Percentiles rank a stretch among this genome's conserved stretches.
phyloP scores from a whole-genome alignment of 2,113 vertebrate genomes.

The Carlito syrichta region DNA sequence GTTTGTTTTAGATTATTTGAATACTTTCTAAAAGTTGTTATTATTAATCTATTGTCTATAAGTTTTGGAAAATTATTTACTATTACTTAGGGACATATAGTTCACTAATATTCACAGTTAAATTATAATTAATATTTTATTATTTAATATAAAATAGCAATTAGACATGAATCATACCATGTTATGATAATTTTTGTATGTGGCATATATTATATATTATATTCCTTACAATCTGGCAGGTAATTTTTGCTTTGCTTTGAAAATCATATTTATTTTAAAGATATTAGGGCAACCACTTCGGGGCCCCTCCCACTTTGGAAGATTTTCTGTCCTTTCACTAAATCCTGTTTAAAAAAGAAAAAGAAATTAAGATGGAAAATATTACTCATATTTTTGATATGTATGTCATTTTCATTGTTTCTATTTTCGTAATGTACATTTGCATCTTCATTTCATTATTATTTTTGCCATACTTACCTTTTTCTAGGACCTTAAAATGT shows the following conservation, averaged over 20 bases:
- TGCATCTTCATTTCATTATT: no score
- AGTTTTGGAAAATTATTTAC: not conserved
- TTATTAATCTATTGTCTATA: not conserved
- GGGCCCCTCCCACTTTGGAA: no score
- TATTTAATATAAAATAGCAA: not conserved
- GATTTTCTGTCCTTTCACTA: no score
- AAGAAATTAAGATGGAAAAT: not conserved
- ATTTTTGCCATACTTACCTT: no score
- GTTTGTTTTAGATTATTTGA: not conserved
- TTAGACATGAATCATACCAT: not conserved
- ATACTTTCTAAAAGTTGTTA: not conserved
- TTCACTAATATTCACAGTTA: not conserved
- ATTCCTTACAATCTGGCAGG: not conserved
- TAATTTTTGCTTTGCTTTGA: not conserved
- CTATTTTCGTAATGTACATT: not conserved
- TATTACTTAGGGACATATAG: not conserved
- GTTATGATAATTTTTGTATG: not conserved
- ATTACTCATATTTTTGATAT: not conserved
- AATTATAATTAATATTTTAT: not conserved
- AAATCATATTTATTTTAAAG: not conserved
- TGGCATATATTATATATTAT: not conserved
- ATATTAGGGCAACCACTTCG: no score
- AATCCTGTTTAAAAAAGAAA: no score
- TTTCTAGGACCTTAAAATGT: not conserved
- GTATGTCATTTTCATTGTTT: not conserved